Base-by-base conservation (phyloP, 2,888 invertebrate species). In the Drosophila quinaria region DNA sequence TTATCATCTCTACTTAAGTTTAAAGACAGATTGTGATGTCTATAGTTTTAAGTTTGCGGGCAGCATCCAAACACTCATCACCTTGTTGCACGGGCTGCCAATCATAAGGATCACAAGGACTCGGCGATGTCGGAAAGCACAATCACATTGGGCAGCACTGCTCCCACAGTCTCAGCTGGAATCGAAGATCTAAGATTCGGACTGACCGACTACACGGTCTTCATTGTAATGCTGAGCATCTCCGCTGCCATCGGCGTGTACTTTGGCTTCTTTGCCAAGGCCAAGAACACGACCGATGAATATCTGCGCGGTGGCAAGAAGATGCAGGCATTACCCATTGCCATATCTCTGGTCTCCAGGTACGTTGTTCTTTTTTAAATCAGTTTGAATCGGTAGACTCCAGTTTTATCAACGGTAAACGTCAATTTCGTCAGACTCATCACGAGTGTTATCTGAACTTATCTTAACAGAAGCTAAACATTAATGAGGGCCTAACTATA, bases 311-410 rank as follows among this genome's bases (percentile, higher is more conserved):
- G 94, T 1, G 94, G 94, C 61, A 93, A 93, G 70, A 93, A 93
- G 70, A 93, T 95, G 93, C 93, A 93, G 62, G 92, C 94, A 3
- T 92, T 95, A 68, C 95, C 95, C 0, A 94, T 95, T 58, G 94
- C 95, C 19, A 94, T 95, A 90, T 95, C 95, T 0, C 91, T 95
- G 17, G 93, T 95, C 58, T 95, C 95, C 42, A 92, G 92, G 92
- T 92, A 31, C 46, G 74, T 78, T 17, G n/a, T n/a, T 4, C 4
- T 13, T 52, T 44, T 52, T 44, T 44, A 22, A 25, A 22, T 33
- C 22, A 55, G 44, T 35, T 39, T 4, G 10, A 59, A 58, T 54
- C 44, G 44, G 58, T 67, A 33, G 41, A 1, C 25, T 41, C 11
- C 47, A 35, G 58, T 56, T 54, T 49, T 22, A 44, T 61, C 31